Evolutionary conservation across 2,888 invertebrate genomes (phyloP).

Genomic region (Geophilus truncorum): DNA sequence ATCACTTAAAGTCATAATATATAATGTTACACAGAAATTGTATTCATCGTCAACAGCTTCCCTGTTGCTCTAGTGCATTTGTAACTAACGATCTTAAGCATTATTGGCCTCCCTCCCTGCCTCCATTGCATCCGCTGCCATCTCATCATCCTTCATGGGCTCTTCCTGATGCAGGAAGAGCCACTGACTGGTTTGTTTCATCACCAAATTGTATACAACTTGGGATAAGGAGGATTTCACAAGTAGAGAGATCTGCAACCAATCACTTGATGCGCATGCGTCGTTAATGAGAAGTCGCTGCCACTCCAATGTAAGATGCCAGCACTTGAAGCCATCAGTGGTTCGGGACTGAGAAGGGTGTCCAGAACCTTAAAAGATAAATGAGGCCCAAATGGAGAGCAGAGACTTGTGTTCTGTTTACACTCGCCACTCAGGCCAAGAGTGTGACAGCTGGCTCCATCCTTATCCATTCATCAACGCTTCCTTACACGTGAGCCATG

Average conservation of each 20-base stretch:
- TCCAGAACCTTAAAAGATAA: slow-evolving; percentile 7
- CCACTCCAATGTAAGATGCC: background rate
- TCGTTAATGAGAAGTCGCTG: background rate
- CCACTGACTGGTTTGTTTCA: slow-evolving; percentile 6
- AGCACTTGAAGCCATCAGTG: slow-evolving; percentile 3
- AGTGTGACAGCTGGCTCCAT: slow-evolving; percentile 9
- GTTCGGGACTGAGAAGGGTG: slow-evolving; percentile 8
- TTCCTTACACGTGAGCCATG: background rate
- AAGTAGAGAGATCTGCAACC: slow-evolving; percentile 6
- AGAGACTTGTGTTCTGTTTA: slow-evolving; percentile 17
- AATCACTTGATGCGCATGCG: slow-evolving; percentile 10
- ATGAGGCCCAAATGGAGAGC: slow-evolving; percentile 5
- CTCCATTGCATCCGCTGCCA: background rate
- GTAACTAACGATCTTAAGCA: no score
- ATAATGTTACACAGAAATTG: no score
- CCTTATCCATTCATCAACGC: slow-evolving; percentile 12
- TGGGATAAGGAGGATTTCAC: background rate
- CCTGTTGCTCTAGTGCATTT: no score
- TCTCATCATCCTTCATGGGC: background rate
- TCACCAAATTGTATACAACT: slow-evolving; percentile 1
- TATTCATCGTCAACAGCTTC: no score
- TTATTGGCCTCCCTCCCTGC: no score
- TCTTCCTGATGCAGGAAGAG: no score
- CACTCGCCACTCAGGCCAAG: slow-evolving; percentile 3
- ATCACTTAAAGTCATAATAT: no score